These are phyloP conservation scores for Xylota segnis DNA, from an alignment of 2,888 invertebrate species.

Conservation along the genomic window DNA sequence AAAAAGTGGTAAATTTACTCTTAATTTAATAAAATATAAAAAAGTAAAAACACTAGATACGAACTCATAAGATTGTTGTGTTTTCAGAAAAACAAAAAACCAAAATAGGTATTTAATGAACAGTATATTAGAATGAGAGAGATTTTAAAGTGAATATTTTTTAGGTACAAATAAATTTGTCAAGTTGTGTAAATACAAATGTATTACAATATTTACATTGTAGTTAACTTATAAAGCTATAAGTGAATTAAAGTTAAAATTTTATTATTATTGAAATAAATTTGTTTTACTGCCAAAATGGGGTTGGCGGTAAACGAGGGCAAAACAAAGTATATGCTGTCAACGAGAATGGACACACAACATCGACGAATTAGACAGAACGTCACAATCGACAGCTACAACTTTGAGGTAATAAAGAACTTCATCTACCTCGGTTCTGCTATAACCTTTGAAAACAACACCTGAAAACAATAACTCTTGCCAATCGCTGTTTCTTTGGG, in stretches of 20 bases:
- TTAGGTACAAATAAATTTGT: constrained; percentile 72
- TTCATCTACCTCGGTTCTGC: no score
- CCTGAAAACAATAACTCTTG: no score
- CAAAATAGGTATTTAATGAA: constrained; percentile 15
- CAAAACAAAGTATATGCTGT: no score
- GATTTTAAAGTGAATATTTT: constrained; percentile 72
- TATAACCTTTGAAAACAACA: no score
- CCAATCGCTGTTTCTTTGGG: no score
- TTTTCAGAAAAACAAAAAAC: constrained; percentile 24
- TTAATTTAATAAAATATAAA: constrained; percentile 10
- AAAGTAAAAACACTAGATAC: constrained; percentile 24
- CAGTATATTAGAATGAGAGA: constrained; percentile 53
- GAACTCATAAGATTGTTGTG: constrained; percentile 60
- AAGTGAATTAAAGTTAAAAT: constrained; percentile 72
- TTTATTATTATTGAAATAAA: constrained; percentile 67
- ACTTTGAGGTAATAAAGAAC: no score
- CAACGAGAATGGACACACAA: no score
- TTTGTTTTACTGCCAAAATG: constrained; percentile 37
- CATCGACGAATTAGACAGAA: no score
- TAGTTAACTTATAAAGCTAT: constrained; percentile 67
- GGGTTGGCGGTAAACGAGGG: no score
- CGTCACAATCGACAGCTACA: no score
- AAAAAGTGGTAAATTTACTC: constrained; percentile 42
- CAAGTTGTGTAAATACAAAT: constrained; percentile 70
- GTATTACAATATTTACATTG: constrained; percentile 71